Percentiles rank a stretch among this genome's conserved stretches.
phyloP scores from a whole-genome alignment of 2,113 vertebrate species.

The Anoura caudifer region DNA sequence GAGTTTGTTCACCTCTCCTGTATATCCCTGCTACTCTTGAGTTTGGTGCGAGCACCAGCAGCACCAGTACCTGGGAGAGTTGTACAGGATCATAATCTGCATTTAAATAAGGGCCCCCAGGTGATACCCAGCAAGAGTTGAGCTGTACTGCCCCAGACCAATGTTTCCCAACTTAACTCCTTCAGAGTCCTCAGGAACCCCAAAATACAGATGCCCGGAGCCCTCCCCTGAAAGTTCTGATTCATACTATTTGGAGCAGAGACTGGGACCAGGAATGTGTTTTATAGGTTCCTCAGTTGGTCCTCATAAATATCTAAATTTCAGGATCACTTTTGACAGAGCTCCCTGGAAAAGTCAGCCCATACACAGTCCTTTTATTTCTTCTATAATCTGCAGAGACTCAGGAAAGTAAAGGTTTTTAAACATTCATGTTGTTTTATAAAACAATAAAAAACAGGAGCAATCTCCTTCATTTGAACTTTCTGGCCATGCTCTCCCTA shows the following conservation, averaged over 20 bases:
- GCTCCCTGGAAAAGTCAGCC: neutral
- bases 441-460: neutral
- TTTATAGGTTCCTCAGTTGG: neutral
- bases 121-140: neutral
- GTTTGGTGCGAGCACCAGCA: neutral
- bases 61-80: neutral
- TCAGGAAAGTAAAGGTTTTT: neutral
- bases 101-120: neutral
- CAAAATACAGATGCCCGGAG: neutral
- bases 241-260: neutral
- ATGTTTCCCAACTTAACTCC: neutral
- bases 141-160: neutral
- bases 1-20: neutral
- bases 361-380: neutral
- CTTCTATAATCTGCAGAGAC: neutral
- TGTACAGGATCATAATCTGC: neutral
- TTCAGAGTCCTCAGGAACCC: neutral
- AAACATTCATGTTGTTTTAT: accelerated
- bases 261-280: neutral
- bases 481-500: neutral
- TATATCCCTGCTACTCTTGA: accelerated
- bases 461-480: neutral
- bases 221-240: neutral
- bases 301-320: neutral
- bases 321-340: neutral